Evolutionary conservation across 2,113 vertebrate genomes (phyloP).

Genomic region (Diphyllodes magnificus): DNA sequence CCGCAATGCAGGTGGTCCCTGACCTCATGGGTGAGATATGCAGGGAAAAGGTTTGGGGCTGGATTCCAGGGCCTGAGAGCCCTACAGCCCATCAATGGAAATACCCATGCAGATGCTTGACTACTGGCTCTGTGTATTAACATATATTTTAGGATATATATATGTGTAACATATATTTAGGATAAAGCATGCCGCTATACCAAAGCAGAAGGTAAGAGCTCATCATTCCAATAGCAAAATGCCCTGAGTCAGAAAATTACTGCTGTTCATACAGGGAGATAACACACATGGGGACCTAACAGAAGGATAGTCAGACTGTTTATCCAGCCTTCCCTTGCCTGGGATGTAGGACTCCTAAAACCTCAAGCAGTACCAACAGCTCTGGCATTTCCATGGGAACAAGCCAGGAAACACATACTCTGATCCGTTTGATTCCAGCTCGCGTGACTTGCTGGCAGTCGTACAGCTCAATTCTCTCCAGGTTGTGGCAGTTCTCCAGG

Average conservation of each 20-base stretch:
- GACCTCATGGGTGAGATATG: fast-evolving
- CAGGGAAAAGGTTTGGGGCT: not conserved
- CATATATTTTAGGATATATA: fast-evolving
- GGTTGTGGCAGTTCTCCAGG: conserved; percentile 85
- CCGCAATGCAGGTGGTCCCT: not conserved
- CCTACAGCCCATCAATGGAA: not conserved
- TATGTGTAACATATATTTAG: fast-evolving
- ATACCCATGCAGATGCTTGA: not conserved
- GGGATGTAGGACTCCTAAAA: not conserved
- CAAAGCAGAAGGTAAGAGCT: not conserved
- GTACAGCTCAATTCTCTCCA: conserved; percentile 89
- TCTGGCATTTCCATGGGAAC: fast-evolving
- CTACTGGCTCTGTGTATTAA: not conserved
- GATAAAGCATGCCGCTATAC: not conserved
- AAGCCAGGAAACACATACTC: conserved; percentile 67
- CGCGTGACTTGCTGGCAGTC: conserved; percentile 92
- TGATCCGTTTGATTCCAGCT: conserved; percentile 89
- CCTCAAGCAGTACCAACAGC: not conserved
- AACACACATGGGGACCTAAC: not conserved
- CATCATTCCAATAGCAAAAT: not conserved
- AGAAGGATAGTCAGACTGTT: not conserved
- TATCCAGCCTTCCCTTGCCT: not conserved
- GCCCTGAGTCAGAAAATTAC: not conserved
- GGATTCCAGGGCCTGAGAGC: not conserved
- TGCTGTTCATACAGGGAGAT: not conserved